A percentile compares a stretch with the other conserved stretches of the same genome.
Evolutionary conservation across 2,888 invertebrate species (phyloP).

Genomic region (Spatulosminthurus flaviceps): DNA sequence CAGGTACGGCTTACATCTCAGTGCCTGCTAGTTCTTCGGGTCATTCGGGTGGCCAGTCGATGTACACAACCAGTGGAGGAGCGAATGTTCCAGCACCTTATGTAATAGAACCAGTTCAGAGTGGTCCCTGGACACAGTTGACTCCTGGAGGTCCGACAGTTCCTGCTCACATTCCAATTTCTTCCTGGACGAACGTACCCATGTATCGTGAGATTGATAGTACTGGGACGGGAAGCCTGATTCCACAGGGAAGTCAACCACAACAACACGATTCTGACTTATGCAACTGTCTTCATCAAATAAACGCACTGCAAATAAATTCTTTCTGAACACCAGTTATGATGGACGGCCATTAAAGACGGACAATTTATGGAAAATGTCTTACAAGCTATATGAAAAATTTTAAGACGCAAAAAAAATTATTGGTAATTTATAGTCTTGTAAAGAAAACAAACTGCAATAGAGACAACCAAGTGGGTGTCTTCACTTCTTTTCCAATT

Average conservation of each 20-base stretch:
- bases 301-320: constrained; percentile 39
- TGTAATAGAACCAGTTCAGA: constrained; percentile 31
- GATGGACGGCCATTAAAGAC: constrained; percentile 18
- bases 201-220: constrained; percentile 36
- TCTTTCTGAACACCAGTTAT: constrained; percentile 21
- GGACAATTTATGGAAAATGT: constrained; percentile 11
- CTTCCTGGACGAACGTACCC: constrained; percentile 35
- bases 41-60: background rate
- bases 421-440: background rate
- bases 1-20: constrained; percentile 28
- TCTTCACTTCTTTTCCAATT: background rate
- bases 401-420: constrained; percentile 11
- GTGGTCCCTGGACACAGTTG: constrained; percentile 26
- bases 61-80: constrained; percentile 26
- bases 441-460: too few species aligned
- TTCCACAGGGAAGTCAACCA: constrained; percentile 20
- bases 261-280: constrained; percentile 25
- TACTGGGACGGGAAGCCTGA: background rate
- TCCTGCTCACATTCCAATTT: constrained; percentile 22
- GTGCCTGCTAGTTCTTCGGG: constrained; percentile 19
- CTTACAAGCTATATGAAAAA: background rate
- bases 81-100: constrained; percentile 32
- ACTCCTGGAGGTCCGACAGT: constrained; percentile 24
- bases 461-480: background rate
- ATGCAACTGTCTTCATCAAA: constrained; percentile 27